These are phyloP conservation scores for Rhincodon typus DNA, from an alignment of 2,797 vertebrate genomes.

Conservation along the genomic window DNA sequence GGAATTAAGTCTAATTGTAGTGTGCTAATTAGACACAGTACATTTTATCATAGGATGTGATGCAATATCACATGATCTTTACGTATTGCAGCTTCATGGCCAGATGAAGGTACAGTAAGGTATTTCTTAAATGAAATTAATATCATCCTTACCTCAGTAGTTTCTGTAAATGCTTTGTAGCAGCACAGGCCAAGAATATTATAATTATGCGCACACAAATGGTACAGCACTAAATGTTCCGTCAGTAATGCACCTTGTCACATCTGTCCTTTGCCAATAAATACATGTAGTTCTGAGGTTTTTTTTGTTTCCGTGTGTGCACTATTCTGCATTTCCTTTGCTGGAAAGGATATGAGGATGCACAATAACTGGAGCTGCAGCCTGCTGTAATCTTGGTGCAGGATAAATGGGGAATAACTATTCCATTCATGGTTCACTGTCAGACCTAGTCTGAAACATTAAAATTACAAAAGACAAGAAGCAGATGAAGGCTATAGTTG, in stretches of 20 bases:
- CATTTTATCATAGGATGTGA: too few relatives aligned
- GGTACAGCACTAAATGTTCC: background rate
- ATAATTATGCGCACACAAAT: background rate
- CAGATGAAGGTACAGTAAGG: too few relatives aligned
- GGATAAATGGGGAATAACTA: background rate
- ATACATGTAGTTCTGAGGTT: background rate
- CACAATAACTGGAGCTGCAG: background rate
- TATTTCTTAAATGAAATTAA: too few relatives aligned
- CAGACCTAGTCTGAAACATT: background rate
- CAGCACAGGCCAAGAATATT: too few relatives aligned
- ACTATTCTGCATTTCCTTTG: background rate
- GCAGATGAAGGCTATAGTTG: conserved; percentile 3
- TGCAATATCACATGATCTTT: too few relatives aligned
- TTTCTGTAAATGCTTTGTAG: too few relatives aligned
- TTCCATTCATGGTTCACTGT: background rate
- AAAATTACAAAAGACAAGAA: conserved; percentile 19
- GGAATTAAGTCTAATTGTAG: too few relatives aligned
- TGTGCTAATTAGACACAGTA: too few relatives aligned
- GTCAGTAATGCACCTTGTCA: background rate
- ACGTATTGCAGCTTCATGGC: too few relatives aligned
- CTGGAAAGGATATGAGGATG: background rate
- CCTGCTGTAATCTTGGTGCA: background rate
- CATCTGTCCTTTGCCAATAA: background rate
- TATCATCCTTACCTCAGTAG: too few relatives aligned
- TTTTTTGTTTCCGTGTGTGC: background rate